Conservation (phyloP, 2,113 vertebrate genomes). For the Sinosuthora webbiana region DNA sequence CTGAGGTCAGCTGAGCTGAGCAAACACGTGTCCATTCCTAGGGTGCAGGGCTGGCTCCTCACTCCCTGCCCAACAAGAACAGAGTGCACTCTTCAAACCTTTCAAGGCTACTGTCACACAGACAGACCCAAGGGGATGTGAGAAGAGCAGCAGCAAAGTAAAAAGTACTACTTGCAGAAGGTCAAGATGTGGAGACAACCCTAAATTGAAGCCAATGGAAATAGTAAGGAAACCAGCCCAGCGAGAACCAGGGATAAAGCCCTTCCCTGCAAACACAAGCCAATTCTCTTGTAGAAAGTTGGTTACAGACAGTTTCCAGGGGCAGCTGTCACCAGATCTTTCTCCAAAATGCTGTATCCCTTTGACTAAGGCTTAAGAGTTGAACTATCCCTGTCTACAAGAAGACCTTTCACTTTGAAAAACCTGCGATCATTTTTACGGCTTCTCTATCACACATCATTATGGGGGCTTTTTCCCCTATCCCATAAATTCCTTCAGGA, state of each 20-base stretch:
- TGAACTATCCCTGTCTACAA: background rate
- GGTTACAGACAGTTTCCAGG: background rate
- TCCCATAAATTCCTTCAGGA: background rate
- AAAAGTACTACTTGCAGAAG: background rate
- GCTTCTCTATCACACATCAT: background rate
- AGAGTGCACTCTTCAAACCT: background rate
- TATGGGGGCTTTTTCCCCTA: background rate
- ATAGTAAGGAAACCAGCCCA: background rate
- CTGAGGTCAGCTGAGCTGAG: background rate
- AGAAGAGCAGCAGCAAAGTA: background rate
- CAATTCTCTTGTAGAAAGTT: background rate
- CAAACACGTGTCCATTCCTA: fast-evolving
- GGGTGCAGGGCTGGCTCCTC: background rate
- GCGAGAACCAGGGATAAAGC: background rate
- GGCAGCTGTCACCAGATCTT: background rate
- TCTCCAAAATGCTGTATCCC: background rate
- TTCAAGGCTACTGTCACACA: background rate
- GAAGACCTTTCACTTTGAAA: background rate
- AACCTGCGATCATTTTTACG: background rate
- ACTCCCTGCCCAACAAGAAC: fast-evolving
- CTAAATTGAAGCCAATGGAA: background rate
- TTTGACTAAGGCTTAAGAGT: background rate
- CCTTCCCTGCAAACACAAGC: background rate
- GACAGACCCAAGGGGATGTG: background rate
- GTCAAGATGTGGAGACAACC: background rate